These are phyloP conservation scores for Rugalucina vietnamica DNA, from an alignment of 2,888 invertebrate species.

Conservation along the genomic window DNA sequence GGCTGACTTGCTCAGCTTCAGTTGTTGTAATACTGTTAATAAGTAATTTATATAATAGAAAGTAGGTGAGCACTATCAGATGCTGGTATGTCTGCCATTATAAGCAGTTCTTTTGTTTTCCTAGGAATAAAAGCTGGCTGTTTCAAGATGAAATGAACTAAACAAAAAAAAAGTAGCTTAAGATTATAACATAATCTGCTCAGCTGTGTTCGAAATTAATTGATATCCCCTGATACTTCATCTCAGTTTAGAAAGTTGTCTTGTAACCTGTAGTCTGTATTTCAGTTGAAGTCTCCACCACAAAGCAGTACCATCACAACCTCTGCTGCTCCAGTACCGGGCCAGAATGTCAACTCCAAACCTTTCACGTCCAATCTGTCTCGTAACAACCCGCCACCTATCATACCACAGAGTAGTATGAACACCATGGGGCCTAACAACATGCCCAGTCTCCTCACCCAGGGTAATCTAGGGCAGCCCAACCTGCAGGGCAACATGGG, in stretches of 20 bases:
- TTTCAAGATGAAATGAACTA: too few relatives aligned
- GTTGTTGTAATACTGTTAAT: too few relatives aligned
- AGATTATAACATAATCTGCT: too few relatives aligned
- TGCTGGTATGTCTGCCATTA: too few relatives aligned
- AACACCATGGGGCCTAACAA: not conserved
- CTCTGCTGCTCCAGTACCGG: slow-evolving; percentile 56
- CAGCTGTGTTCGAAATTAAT: too few relatives aligned
- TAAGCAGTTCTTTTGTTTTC: too few relatives aligned
- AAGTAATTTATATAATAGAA: too few relatives aligned
- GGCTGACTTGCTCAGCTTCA: too few relatives aligned
- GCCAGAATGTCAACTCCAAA: slow-evolving; percentile 69
- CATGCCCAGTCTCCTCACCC: not conserved
- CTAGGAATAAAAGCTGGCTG: too few relatives aligned
- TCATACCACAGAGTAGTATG: slow-evolving; percentile 2
- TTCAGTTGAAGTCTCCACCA: slow-evolving; percentile 76
- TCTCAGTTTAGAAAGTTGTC: not conserved
- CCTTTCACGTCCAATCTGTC: slow-evolving; percentile 68
- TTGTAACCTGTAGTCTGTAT: not conserved
- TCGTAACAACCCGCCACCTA: slow-evolving; percentile 56
- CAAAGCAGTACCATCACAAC: slow-evolving; percentile 1
- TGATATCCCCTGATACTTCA: too few relatives aligned
- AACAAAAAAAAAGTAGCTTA: too few relatives aligned
- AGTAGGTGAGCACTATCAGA: too few relatives aligned
- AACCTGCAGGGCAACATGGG: slow-evolving; percentile 17
- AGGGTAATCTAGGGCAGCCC: not conserved